These are phyloP conservation scores for Drosophila pegasa DNA, from an alignment of 2,888 invertebrate species.

Conservation along the genomic window DNA sequence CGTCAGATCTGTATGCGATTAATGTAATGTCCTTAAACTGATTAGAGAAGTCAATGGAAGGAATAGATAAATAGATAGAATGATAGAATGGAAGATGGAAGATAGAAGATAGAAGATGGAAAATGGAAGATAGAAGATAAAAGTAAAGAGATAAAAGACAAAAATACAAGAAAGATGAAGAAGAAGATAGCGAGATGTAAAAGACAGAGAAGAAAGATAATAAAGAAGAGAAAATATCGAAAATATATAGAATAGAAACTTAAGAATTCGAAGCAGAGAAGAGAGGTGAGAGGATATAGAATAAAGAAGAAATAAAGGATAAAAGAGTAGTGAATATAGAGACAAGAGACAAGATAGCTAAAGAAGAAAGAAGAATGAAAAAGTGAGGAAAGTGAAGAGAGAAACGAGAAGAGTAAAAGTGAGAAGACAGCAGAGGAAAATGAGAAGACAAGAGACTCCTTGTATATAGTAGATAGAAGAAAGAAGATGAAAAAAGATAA, in stretches of 20 bases:
- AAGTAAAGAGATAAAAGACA: background rate
- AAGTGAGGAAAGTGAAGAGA: background rate
- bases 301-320: too few relatives aligned
- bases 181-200: too few relatives aligned
- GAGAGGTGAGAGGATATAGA: too few relatives aligned
- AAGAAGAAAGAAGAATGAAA: background rate
- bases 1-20: conserved; percentile 23
- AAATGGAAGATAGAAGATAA: background rate
- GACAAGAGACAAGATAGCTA: too few relatives aligned
- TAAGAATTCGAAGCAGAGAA: too few relatives aligned
- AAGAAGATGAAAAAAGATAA: too few relatives aligned
- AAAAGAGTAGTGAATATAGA: too few relatives aligned
- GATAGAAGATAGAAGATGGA: background rate
- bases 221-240: too few relatives aligned
- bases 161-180: too few relatives aligned
- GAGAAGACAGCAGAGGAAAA: background rate
- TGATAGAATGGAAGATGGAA: background rate
- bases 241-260: too few relatives aligned
- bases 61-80: background rate
- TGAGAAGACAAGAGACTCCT: background rate
- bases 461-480: background rate
- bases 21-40: conserved; percentile 20
- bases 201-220: too few relatives aligned
- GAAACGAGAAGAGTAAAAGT: too few relatives aligned
- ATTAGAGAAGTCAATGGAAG: conserved; percentile 18